Conservation (phyloP, 2,797 vertebrate species). For the Phalanger gymnotis region DNA sequence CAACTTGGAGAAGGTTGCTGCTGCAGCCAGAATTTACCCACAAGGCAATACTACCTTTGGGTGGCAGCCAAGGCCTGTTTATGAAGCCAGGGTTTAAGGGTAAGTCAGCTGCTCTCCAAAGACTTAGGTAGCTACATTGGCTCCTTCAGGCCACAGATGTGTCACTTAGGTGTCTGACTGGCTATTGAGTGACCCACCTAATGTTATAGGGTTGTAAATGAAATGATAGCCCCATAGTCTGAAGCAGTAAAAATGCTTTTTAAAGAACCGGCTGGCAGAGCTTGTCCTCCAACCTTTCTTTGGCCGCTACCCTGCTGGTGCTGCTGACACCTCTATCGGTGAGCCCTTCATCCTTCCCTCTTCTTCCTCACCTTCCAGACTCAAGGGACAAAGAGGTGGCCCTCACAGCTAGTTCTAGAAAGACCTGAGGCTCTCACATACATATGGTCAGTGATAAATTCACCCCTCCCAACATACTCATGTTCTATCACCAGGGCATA, state of each 20-base stretch:
- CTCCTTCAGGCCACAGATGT: not conserved
- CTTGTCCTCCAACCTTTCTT: not conserved
- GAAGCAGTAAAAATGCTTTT: conserved; percentile 41
- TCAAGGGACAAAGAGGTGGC: not conserved
- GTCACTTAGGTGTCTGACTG: not conserved
- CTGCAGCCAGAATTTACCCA: not conserved
- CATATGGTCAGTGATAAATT: not conserved
- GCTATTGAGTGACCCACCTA: not conserved
- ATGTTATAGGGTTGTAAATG: not conserved
- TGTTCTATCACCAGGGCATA: not conserved
- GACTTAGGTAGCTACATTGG: conserved; percentile 16
- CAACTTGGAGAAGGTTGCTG: not conserved
- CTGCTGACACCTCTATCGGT: not conserved
- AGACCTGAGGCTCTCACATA: not conserved
- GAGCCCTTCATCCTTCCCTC: not conserved
- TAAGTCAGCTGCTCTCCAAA: conserved; percentile 45
- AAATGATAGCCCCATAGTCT: not conserved
- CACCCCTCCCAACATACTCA: not conserved
- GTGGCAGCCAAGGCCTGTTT: not conserved
- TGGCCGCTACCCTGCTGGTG: not conserved
- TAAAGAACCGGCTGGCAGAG: not conserved
- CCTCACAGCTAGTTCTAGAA: not conserved
- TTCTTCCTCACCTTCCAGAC: not conserved
- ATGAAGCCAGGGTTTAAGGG: conserved; percentile 5
- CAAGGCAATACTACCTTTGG: conserved; percentile 12